Evolutionary conservation across 92 coral and sea anemone species (phyloP).

Genomic region (Umimayanthus kanabou): DNA sequence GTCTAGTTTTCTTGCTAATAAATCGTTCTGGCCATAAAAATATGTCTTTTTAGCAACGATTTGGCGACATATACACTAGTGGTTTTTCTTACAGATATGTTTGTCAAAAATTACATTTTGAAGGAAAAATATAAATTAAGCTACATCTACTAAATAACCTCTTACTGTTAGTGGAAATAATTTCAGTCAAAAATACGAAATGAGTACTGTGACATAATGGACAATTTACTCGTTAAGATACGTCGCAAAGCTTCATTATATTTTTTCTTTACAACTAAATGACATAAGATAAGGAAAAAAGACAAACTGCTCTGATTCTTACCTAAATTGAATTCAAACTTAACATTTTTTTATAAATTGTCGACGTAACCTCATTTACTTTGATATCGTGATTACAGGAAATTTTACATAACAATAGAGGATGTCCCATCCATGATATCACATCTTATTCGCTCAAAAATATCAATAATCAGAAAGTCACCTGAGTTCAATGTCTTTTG

Average conservation of each 20-base stretch:
- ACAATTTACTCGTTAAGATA: conserved; percentile 15
- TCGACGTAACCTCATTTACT: conserved; percentile 11
- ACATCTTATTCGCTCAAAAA: not conserved
- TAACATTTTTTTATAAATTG: not conserved
- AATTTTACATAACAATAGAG: conserved; percentile 33
- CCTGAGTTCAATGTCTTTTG: not conserved
- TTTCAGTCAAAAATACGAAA: not conserved
- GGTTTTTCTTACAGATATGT: not conserved
- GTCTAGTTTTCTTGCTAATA: not conserved
- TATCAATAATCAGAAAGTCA: conserved; percentile 1
- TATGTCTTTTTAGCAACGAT: not conserved
- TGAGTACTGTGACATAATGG: not conserved
- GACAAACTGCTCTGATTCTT: not conserved
- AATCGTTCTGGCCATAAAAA: not conserved
- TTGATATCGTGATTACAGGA: conserved; percentile 15
- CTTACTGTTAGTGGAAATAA: conserved; percentile 17
- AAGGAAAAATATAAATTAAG: not conserved
- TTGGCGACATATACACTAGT: not conserved
- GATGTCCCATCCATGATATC: not conserved
- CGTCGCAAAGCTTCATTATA: not conserved
- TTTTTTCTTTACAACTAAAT: not conserved
- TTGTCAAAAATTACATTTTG: not conserved
- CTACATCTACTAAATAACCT: conserved; percentile 16
- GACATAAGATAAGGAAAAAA: not conserved
- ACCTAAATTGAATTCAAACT: not conserved